A percentile compares a stretch with the other conserved stretches of the same genome.
These are phyloP conservation scores for Rosalia funebris DNA, from an alignment of 2,888 invertebrate species.

Conservation along the genomic window DNA sequence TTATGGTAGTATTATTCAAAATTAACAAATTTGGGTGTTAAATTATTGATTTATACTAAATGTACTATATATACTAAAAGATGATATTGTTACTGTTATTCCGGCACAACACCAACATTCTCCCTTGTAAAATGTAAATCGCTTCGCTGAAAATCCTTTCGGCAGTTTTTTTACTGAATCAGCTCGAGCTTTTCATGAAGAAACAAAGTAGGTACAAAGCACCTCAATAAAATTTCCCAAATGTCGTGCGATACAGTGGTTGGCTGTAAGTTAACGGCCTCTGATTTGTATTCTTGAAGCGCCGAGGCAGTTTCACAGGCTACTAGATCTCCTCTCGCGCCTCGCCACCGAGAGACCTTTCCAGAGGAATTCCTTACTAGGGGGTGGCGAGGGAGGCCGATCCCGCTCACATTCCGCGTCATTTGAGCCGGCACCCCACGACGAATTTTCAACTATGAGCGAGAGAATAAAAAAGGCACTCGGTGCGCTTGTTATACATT, in stretches of 20 bases:
- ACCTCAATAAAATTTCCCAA: constrained; percentile 56
- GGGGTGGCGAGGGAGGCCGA: constrained; percentile 4
- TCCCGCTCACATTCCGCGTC: constrained; percentile 11
- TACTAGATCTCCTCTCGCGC: constrained; percentile 53
- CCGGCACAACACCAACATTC: too few species aligned
- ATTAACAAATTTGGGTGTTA: too few species aligned
- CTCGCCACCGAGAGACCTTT: constrained; percentile 10
- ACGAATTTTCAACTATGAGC: constrained; percentile 9
- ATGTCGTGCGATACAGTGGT: constrained; percentile 50
- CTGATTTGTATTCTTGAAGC: constrained; percentile 58
- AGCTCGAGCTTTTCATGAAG: constrained; percentile 41
- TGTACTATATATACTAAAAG: too few species aligned
- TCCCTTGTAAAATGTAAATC: constrained; percentile 24
- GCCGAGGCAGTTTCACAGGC: constrained; percentile 58
- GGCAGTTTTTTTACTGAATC: constrained; percentile 30
- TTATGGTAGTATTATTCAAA: too few species aligned
- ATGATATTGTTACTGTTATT: too few species aligned
- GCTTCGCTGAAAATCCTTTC: constrained; percentile 10
- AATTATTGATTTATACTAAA: too few species aligned
- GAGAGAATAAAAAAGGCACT: too few species aligned
- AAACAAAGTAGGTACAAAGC: constrained; percentile 57
- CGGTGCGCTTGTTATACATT: too few species aligned
- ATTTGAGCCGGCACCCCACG: constrained; percentile 1
- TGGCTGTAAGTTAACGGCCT: constrained; percentile 50
- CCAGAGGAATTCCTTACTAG: constrained; percentile 10